phyloP scores from a whole-genome alignment of 1,140 invertebrate genomes.

The Heliconius himera region DNA sequence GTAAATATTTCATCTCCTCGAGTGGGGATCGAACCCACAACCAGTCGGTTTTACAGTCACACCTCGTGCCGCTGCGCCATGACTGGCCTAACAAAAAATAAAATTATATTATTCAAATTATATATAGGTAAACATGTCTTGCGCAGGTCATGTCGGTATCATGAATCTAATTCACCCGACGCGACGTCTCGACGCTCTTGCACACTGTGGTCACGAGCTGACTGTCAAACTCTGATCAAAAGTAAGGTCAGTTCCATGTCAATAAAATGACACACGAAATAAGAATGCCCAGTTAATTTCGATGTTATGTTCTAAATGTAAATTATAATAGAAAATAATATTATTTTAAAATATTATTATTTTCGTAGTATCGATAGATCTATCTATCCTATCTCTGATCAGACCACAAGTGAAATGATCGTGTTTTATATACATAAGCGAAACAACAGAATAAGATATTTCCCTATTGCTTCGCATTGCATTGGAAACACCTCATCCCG shows the following conservation, averaged over 20 bases:
- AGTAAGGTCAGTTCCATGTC: slow-evolving; percentile 33
- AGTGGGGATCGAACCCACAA: too few relatives aligned
- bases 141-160: slow-evolving; percentile 29
- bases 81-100: neutral
- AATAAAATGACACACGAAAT: slow-evolving; percentile 15
- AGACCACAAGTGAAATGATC: too few relatives aligned
- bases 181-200: slow-evolving; percentile 30
- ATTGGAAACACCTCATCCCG: too few relatives aligned
- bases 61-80: too few relatives aligned
- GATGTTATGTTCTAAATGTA: neutral
- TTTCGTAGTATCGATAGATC: too few relatives aligned
- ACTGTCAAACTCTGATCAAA: slow-evolving; percentile 29
- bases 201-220: slow-evolving; percentile 41
- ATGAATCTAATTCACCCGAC: slow-evolving; percentile 37
- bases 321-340: neutral
- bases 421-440: too few relatives aligned
- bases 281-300: neutral
- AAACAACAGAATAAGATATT: too few relatives aligned
- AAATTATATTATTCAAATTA: slow-evolving; percentile 14
- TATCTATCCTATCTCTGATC: too few relatives aligned
- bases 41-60: too few relatives aligned
- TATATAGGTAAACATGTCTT: slow-evolving; percentile 1
- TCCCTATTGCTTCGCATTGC: too few relatives aligned
- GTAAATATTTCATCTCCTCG: too few relatives aligned
- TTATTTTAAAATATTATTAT: neutral